Base-by-base conservation (phyloP, 2,888 invertebrate species). In the Agrotis exclamationis region DNA sequence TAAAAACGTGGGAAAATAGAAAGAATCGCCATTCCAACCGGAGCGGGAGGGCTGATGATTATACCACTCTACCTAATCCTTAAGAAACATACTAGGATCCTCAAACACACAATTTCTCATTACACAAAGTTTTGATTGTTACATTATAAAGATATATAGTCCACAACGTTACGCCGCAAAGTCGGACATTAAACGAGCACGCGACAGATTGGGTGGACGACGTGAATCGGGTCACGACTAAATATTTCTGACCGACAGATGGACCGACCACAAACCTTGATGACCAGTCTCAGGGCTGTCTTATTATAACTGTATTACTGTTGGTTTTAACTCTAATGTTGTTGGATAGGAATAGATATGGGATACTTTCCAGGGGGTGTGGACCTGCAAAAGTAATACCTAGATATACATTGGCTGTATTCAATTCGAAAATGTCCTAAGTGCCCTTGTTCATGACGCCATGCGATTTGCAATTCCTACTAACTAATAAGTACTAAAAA, bases 241-340 rank as follows among this genome's bases (percentile, higher is more conserved):
- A 70, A 67, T 79, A 80, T 82, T 76, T 67, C 53, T 73, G 68
- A 58, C 14, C 56, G 57, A 62, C 80, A 74, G 70, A 83, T 79
- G 74, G 51, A 20, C 11, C 45, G 16, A 64, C 70, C 65, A 50
- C 68, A 68, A 65, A 54, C 74, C 82, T 82, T 74, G 79, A 24
- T 79, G 83, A 79, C 80, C 28, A 48, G 53, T 45, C 63, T 70
- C 70, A 60, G 39, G 50, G 63, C 11, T 76, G 44, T 28, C 3
- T 58, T 73, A 81, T 70, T 82, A 70, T 50, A 56, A 66, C 22
- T 2, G 24, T 18, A 65, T 60, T 47, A 48, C 24, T 24, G 48
- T 48, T 65, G 3, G 9, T 59, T 48, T 73, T 39, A n/a, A 54
- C 45, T 73, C 3, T 22, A 20, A 45, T 66, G 44, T 67, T 44